phyloP scores from a whole-genome alignment of 2,888 invertebrate genomes.

The Machimus rusticus region DNA sequence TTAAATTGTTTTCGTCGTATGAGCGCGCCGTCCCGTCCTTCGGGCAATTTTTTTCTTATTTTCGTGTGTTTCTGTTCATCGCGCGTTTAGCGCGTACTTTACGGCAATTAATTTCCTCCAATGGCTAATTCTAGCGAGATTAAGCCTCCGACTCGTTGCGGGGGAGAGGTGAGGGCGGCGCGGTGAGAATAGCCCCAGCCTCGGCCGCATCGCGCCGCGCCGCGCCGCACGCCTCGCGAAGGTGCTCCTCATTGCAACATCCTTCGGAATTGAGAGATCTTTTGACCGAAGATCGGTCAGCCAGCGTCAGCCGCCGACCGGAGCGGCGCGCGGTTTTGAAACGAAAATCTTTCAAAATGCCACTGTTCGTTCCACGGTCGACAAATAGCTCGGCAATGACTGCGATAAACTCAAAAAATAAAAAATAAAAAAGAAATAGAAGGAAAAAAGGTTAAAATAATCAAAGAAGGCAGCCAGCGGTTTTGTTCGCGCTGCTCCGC shows the following conservation, averaged over 20 bases:
- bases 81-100: conserved; percentile 12
- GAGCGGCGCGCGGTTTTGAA: background rate
- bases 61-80: background rate
- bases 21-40: conserved; percentile 7
- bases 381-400: conserved; percentile 6
- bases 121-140: background rate
- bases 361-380: conserved; percentile 2
- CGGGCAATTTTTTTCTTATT: background rate
- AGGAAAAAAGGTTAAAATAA: conserved; percentile 26
- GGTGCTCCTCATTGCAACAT: conserved; percentile 21
- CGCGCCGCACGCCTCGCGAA: background rate
- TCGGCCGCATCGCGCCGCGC: no score
- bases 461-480: conserved; percentile 8
- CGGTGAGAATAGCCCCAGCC: no score
- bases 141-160: background rate
- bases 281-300: conserved; percentile 28
- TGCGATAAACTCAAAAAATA: background rate
- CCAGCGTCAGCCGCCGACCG: background rate
- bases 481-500: background rate
- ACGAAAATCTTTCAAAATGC: conserved; percentile 34
- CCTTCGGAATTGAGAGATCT: conserved; percentile 23
- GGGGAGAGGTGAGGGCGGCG: background rate
- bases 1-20: conserved; percentile 20
- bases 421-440: background rate
- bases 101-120: conserved; percentile 33